phyloP scores from a whole-genome alignment of 2,797 vertebrate species.

The Todus mexicanus region DNA sequence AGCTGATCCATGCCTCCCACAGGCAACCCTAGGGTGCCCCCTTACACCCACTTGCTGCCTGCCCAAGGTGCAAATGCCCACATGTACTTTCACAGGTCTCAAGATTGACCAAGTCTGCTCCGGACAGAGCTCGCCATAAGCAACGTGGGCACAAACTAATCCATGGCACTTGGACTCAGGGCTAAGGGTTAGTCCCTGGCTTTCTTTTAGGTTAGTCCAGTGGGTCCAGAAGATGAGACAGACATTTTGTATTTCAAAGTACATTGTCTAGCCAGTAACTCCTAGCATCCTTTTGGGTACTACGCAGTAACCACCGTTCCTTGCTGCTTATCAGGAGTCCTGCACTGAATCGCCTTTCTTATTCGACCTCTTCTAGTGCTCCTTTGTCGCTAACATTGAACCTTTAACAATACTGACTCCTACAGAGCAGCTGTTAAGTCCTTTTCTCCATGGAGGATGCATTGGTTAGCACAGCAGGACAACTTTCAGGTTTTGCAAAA shows the following conservation, averaged over 20 bases:
- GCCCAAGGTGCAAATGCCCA: not conserved
- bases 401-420: not conserved
- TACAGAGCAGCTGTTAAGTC: not conserved
- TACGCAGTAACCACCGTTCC: not conserved
- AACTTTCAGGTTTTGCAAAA: not conserved
- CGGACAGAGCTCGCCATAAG: not conserved
- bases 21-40: accelerated
- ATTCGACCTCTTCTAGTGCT: conserved; percentile 6
- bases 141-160: not conserved
- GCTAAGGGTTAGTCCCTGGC: not conserved
- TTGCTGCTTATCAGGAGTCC: not conserved
- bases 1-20: not conserved
- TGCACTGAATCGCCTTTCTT: not conserved
- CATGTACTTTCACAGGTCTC: not conserved
- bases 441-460: not conserved
- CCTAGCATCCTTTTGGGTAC: not conserved
- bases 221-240: not conserved
- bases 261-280: not conserved
- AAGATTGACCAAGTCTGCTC: not conserved
- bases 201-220: not conserved
- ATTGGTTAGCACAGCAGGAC: not conserved
- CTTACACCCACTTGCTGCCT: not conserved
- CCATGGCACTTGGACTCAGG: not conserved
- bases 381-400: not conserved
- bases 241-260: not conserved